Base-by-base conservation (phyloP, 2,113 vertebrate genomes). In the Melanotaenia duboulayi region DNA sequence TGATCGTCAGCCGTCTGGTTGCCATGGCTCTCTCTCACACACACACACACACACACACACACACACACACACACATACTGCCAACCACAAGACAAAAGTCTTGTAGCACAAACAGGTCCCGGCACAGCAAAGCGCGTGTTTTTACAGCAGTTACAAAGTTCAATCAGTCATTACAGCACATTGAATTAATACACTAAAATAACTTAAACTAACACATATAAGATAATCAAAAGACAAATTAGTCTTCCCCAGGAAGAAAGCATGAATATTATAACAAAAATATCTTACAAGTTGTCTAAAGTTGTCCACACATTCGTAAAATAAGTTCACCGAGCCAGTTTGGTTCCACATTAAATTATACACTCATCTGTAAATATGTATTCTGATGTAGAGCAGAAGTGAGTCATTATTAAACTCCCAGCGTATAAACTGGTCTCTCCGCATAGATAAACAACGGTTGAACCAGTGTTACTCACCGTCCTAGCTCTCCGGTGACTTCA, bases 401-500 rank as follows among this genome's bases (percentile, higher is more conserved):
- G 42, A 4, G 42, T 3, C 12, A 44, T 12, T 44, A 44, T 17
- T 44, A 44, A 44, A 44, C 42, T 44, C 14, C 42, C 11, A 14
- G 42, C 14, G 28, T 6, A 4, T 28, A 28, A 28, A 28, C 28
- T 39, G 37, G 11, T 39, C 37, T 39, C 37, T 7, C 8, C 37
- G 2, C 37, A 39, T 2, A 9, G 37, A 20, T 7, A 17, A 42
- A 42, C 20, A 23, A 12, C 20, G 11, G n/a, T 17, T 46, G 16
- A 46, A 46, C 11, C 35, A 11, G 46, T 64, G 17, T 19, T 0
- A 42, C 94, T 95, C 90, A 98, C 97, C 97, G 95, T 65, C 97
- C 97, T 0, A 99, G 85, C 52, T 97, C 96, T 24, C 94, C 94
- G 0, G 95, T 95, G 70, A 97, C 87, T 11, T 94, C 84, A 65